Evolutionary conservation across 2,888 invertebrate genomes (phyloP).

Genomic region (Himalopsyche japonica): DNA sequence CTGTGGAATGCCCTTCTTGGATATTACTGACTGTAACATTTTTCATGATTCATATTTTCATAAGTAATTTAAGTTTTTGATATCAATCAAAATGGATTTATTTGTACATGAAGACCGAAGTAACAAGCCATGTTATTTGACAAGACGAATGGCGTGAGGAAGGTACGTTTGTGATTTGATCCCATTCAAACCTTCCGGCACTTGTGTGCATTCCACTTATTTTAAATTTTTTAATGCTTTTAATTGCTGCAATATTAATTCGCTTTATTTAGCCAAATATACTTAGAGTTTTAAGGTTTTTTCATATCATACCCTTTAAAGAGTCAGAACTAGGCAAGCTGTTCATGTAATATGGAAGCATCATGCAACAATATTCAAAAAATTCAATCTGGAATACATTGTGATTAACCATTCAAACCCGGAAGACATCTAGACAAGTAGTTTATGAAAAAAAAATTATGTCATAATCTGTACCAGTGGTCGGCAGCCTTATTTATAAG

Average conservation of each 20-base stretch:
- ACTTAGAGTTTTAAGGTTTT: not conserved
- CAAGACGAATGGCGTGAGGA: not conserved
- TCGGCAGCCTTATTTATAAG: no score
- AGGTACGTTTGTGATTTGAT: not conserved
- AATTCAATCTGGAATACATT: no score
- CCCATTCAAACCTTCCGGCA: not conserved
- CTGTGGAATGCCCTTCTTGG: no score
- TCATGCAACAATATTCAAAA: no score
- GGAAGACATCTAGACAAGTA: no score
- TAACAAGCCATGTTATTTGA: not conserved
- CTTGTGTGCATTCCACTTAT: not conserved
- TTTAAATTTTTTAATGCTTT: constrained; percentile 22
- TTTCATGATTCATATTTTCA: no score
- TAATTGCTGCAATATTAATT: constrained; percentile 30
- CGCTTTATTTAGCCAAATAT: constrained; percentile 39
- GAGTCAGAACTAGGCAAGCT: not conserved
- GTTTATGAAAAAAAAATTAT: no score
- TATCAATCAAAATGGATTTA: not conserved
- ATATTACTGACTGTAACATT: no score
- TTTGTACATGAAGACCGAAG: not conserved
- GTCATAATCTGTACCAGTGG: no score
- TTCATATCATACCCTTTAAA: not conserved
- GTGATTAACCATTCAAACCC: no score
- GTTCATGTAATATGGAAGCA: not conserved
- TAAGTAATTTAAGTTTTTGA: no score